Conservation (phyloP, 2,888 invertebrate genomes). For the Tridacna gigas region DNA sequence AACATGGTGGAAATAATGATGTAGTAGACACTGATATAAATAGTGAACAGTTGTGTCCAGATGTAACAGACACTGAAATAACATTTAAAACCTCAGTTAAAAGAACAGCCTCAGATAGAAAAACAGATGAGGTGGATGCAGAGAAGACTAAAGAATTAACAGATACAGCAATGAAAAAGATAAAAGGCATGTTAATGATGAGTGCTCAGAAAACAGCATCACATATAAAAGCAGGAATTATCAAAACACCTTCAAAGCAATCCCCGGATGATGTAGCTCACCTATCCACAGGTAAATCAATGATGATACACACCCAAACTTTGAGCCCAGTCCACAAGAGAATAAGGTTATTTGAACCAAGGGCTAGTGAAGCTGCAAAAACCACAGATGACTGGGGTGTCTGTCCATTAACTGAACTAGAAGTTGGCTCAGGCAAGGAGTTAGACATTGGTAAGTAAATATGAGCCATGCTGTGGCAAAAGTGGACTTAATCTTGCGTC, state of each 20-base stretch:
- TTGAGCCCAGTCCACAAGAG: slow-evolving; percentile 46
- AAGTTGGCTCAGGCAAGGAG: too few species aligned
- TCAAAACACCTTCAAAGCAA: slow-evolving; percentile 48
- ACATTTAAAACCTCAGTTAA: slow-evolving; percentile 9
- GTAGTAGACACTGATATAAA: not conserved
- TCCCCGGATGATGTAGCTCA: slow-evolving; percentile 6
- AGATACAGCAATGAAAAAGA: slow-evolving; percentile 26
- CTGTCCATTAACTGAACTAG: not conserved
- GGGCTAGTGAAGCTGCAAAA: not conserved
- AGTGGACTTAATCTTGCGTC: too few species aligned
- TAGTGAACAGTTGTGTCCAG: not conserved
- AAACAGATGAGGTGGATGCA: slow-evolving; percentile 6
- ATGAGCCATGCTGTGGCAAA: too few species aligned
- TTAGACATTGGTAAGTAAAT: too few species aligned
- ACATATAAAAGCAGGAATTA: slow-evolving; percentile 30
- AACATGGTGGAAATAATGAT: not conserved
- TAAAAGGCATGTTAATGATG: slow-evolving; percentile 48
- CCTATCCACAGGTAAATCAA: not conserved
- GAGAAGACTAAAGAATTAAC: slow-evolving; percentile 47
- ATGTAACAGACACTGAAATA: slow-evolving; percentile 16
- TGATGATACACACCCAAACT: not conserved
- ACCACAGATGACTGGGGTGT: not conserved
- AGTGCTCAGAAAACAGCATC: slow-evolving; percentile 44
- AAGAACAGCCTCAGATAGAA: not conserved
- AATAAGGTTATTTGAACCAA: slow-evolving; percentile 28